Evolutionary conservation across 1,140 invertebrate genomes (phyloP).

Genomic region (Heliconius hermathena): DNA sequence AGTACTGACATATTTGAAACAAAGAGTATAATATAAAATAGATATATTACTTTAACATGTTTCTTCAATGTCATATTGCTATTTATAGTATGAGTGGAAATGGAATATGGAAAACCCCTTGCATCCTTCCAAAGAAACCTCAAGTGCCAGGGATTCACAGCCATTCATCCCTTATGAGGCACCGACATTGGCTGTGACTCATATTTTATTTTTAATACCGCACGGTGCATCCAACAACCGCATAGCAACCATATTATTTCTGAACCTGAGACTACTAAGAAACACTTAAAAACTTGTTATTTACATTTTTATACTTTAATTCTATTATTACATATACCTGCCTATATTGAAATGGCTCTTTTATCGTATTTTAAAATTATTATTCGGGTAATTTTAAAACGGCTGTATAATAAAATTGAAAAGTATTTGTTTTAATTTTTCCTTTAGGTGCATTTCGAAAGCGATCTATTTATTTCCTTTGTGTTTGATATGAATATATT

Average conservation of each 20-base stretch:
- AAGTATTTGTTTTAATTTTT: neutral
- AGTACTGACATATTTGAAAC: neutral
- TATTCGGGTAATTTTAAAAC: neutral
- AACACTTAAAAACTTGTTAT: constrained; percentile 11
- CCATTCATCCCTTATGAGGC: constrained; percentile 57
- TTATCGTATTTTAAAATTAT: neutral
- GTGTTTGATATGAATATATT: neutral
- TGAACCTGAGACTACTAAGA: constrained; percentile 10
- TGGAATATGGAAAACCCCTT: constrained; percentile 1
- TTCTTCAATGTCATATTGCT: neutral
- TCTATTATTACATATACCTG: constrained; percentile 2
- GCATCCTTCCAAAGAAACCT: constrained; percentile 37
- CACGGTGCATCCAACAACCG: constrained; percentile 33
- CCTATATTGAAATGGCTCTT: neutral
- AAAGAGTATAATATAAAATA: neutral
- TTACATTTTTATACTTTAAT: neutral
- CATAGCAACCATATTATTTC: constrained; percentile 40
- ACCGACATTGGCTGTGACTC: constrained; percentile 56
- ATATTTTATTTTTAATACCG: constrained; percentile 45
- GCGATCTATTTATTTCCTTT: neutral
- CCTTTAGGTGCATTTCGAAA: neutral
- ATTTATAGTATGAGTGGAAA: neutral
- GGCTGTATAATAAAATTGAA: neutral
- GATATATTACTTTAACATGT: neutral
- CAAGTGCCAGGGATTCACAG: constrained; percentile 46